phyloP scores from a whole-genome alignment of 2,797 vertebrate genomes.

The Enteromius unitaeniatus region DNA sequence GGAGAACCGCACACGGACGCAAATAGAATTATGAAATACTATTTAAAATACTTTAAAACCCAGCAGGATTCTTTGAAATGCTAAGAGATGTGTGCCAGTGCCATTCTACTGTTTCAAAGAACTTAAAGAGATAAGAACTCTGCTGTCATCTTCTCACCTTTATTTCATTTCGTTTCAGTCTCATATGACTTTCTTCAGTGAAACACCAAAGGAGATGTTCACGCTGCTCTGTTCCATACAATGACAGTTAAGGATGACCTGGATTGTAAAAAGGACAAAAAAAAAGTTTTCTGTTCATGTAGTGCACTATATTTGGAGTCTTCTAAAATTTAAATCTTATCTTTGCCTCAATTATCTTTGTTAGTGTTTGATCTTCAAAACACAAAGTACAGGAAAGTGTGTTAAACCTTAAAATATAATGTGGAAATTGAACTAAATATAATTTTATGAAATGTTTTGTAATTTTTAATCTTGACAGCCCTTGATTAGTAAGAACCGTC shows the following conservation, averaged over 20 bases:
- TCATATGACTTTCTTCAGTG: background rate
- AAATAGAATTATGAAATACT: slow-evolving; percentile 18
- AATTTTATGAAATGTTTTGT: background rate
- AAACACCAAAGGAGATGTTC: background rate
- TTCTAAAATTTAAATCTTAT: background rate
- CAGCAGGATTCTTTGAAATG: slow-evolving; percentile 19
- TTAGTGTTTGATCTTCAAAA: background rate
- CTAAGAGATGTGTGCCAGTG: background rate
- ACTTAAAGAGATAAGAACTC: background rate
- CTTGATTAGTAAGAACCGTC: background rate
- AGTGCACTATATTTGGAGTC: background rate
- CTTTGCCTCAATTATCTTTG: background rate
- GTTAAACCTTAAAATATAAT: background rate
- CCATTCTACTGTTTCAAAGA: background rate
- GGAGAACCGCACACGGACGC: background rate
- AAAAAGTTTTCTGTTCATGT: background rate
- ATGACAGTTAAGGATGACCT: background rate
- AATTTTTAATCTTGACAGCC: background rate
- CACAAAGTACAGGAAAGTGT: background rate
- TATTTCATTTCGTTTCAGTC: background rate
- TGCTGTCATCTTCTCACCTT: background rate
- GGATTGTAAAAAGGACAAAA: background rate
- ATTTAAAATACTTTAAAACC: slow-evolving; percentile 21
- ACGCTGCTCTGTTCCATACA: background rate
- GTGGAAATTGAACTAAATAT: background rate